A percentile compares a stretch with the other conserved stretches of the same genome.
These are phyloP conservation scores for Gouania willdenowi DNA, from an alignment of 2,797 vertebrate species.

Conservation along the genomic window DNA sequence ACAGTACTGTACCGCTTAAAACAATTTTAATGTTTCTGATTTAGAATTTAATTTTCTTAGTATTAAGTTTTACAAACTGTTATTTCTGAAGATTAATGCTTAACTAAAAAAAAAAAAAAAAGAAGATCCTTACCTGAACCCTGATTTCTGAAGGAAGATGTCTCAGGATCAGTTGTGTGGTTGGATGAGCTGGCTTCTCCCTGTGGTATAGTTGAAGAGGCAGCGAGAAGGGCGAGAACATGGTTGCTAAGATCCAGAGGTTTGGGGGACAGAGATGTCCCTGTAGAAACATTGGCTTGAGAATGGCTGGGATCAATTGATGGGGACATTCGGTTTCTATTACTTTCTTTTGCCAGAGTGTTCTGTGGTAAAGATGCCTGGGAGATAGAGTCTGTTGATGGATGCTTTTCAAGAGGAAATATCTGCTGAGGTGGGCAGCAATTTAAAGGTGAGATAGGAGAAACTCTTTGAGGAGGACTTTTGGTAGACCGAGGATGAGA, in stretches of 20 bases:
- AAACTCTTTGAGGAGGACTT: constrained; percentile 45
- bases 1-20: too few relatives aligned
- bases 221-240: constrained; percentile 69
- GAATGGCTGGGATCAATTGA: constrained; percentile 44
- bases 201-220: constrained; percentile 48
- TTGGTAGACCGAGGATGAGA: constrained; percentile 22
- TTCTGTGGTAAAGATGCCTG: constrained; percentile 25
- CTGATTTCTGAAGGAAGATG: constrained; percentile 46
- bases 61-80: too few relatives aligned
- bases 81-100: too few relatives aligned
- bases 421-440: constrained; percentile 13
- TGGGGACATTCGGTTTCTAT: constrained; percentile 18
- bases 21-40: too few relatives aligned
- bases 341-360: constrained; percentile 16
- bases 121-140: constrained; percentile 65
- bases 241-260: constrained; percentile 73
- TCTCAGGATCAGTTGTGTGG: constrained; percentile 27
- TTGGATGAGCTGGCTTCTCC: constrained; percentile 42
- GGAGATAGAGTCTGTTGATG: constrained; percentile 28
- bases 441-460: constrained; percentile 24
- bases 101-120: too few relatives aligned
- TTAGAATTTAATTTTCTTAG: too few relatives aligned
- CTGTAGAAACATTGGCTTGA: constrained; percentile 42
- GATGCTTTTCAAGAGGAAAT: constrained; percentile 21
- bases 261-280: constrained; percentile 61